A percentile compares a stretch with the other conserved stretches of the same genome.
Evolutionary conservation across 1,140 invertebrate species (phyloP).

Genomic region (Cherax quadricarinatus): DNA sequence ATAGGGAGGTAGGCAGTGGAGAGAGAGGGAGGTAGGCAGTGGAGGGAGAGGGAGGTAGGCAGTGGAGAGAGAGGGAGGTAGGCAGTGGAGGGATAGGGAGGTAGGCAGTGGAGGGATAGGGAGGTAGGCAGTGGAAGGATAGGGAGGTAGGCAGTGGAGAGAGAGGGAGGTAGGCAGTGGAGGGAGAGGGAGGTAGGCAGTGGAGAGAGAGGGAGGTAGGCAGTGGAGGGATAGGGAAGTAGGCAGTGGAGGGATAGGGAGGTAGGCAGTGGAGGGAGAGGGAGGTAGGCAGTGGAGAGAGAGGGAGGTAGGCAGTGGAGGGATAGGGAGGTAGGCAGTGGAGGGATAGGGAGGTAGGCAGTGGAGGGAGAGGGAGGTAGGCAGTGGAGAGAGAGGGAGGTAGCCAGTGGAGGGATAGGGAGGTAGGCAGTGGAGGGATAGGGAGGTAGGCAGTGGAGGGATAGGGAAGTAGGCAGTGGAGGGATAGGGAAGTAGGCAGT

Average conservation of each 20-base stretch:
- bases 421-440: neutral
- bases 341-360: neutral
- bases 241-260: neutral
- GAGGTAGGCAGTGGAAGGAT: neutral
- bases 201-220: neutral
- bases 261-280: neutral
- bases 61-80: neutral
- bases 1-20: neutral
- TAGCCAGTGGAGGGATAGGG: no score
- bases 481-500: neutral
- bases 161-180: neutral
- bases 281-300: neutral
- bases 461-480: neutral
- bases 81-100: neutral
- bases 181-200: neutral
- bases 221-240: neutral
- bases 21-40: neutral
- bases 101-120: neutral
- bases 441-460: neutral
- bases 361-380: neutral
- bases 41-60: neutral
- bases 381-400: neutral
- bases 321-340: neutral
- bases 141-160: neutral
- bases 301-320: neutral